These are phyloP conservation scores for Bettongia penicillata DNA, from an alignment of 2,113 vertebrate species.

Conservation along the genomic window DNA sequence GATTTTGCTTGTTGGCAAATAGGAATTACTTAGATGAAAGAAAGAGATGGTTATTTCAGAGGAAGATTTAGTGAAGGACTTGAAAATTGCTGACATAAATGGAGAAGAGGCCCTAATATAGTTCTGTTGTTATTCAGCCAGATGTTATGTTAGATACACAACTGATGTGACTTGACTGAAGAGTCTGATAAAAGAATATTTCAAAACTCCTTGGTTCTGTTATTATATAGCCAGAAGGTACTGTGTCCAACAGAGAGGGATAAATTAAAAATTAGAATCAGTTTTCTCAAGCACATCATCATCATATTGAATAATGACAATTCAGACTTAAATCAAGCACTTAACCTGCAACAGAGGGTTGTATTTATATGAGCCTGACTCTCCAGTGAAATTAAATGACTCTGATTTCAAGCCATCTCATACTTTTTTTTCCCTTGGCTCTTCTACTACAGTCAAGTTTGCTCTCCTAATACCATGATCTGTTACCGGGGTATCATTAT, in stretches of 20 bases:
- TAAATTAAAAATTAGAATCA: slow-evolving; percentile 74
- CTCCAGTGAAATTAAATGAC: slow-evolving; percentile 37
- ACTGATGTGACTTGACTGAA: slow-evolving; percentile 52
- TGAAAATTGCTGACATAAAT: slow-evolving; percentile 58
- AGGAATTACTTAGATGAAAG: slow-evolving; percentile 52
- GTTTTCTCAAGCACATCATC: slow-evolving; percentile 69
- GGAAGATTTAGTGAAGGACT: slow-evolving; percentile 45
- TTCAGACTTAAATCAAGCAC: slow-evolving; percentile 66
- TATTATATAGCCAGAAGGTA: slow-evolving; percentile 72
- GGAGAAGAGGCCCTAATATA: slow-evolving; percentile 41
- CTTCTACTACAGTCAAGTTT: background rate
- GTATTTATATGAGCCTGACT: slow-evolving; percentile 14
- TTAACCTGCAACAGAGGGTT: slow-evolving; percentile 53
- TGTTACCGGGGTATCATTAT: background rate
- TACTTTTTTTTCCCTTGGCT: slow-evolving; percentile 11
- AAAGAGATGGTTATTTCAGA: slow-evolving; percentile 65
- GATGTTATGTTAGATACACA: slow-evolving; percentile 52
- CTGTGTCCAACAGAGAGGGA: slow-evolving; percentile 26
- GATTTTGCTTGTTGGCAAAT: slow-evolving; percentile 46
- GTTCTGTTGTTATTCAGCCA: slow-evolving; percentile 54
- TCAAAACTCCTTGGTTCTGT: slow-evolving; percentile 62
- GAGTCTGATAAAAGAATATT: slow-evolving; percentile 55
- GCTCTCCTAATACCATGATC: background rate
- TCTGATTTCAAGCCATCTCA: slow-evolving; percentile 38
- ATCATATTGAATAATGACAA: slow-evolving; percentile 60